A percentile compares a stretch with the other conserved stretches of the same genome.
These are phyloP conservation scores for Hippocampus guttulatus DNA, from an alignment of 2,113 vertebrate genomes.

Conservation along the genomic window DNA sequence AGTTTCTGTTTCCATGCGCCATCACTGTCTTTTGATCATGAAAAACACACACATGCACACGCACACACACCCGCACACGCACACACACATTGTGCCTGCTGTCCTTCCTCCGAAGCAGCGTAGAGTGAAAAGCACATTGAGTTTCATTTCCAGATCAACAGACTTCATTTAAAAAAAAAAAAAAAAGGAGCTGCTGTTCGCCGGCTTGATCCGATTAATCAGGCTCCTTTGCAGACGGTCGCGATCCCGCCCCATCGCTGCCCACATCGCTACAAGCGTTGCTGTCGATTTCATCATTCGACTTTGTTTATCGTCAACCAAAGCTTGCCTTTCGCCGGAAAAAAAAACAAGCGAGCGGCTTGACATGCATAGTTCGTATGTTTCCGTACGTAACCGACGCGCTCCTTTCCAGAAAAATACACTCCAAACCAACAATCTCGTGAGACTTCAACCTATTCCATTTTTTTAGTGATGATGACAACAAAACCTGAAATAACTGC, in stretches of 20 bases:
- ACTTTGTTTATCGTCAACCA: conserved; percentile 58
- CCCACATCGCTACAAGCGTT: conserved; percentile 43
- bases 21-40: background rate
- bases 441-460: background rate
- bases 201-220: conserved; percentile 54
- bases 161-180: background rate
- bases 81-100: background rate
- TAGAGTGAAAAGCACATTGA: background rate
- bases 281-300: conserved; percentile 59
- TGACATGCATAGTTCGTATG: background rate
- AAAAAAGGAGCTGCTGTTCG: background rate
- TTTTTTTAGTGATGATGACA: background rate
- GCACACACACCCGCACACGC: background rate
- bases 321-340: conserved; percentile 28
- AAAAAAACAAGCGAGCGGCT: background rate
- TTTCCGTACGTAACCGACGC: too few species aligned
- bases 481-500: too few species aligned
- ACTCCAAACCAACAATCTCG: background rate
- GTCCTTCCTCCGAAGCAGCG: background rate
- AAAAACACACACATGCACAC: background rate
- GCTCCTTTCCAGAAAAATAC: too few species aligned
- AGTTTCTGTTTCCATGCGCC: background rate
- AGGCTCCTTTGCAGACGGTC: conserved; percentile 46
- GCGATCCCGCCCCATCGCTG: conserved; percentile 28
- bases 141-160: conserved; percentile 7